These are phyloP conservation scores for Syngnathus acus DNA, from an alignment of 2,797 vertebrate species.

Conservation along the genomic window DNA sequence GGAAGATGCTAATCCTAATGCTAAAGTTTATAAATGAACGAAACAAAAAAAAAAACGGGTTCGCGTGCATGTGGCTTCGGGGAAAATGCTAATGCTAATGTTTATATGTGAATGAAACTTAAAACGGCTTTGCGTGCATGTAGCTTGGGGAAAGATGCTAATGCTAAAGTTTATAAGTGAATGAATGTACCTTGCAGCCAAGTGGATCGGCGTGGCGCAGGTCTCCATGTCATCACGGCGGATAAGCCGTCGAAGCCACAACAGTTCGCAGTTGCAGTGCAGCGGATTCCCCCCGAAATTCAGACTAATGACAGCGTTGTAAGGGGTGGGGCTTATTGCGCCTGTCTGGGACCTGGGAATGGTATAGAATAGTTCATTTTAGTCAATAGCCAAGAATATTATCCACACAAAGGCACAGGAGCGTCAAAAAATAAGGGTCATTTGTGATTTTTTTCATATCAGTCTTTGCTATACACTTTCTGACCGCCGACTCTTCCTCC, in stretches of 20 bases:
- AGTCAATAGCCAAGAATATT: neutral
- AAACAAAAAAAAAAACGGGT: too few species aligned
- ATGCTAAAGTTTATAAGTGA: neutral
- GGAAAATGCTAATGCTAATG: too few species aligned
- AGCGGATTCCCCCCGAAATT: slow-evolving; percentile 89
- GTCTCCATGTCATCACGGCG: slow-evolving; percentile 88
- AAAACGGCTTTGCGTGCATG: too few species aligned
- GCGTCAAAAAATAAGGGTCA: neutral
- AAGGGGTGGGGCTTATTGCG: slow-evolving; percentile 78
- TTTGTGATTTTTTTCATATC: neutral
- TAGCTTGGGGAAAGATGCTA: neutral
- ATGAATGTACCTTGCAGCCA: slow-evolving; percentile 67
- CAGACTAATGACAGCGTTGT: slow-evolving; percentile 75
- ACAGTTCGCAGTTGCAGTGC: slow-evolving; percentile 88
- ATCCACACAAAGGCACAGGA: neutral
- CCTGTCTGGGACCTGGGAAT: slow-evolving; percentile 75
- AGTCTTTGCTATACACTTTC: neutral
- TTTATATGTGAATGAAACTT: too few species aligned
- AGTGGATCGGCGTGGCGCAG: slow-evolving; percentile 78
- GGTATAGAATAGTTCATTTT: neutral
- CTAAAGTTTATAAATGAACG: neutral
- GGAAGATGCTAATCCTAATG: neutral
- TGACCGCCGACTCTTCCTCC: slow-evolving; percentile 11
- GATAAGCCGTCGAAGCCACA: slow-evolving; percentile 83
- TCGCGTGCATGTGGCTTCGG: too few species aligned